Percentiles rank a stretch among this genome's conserved stretches.
These are phyloP conservation scores for Nomada fucata DNA, from an alignment of 2,888 invertebrate species.

Conservation along the genomic window DNA sequence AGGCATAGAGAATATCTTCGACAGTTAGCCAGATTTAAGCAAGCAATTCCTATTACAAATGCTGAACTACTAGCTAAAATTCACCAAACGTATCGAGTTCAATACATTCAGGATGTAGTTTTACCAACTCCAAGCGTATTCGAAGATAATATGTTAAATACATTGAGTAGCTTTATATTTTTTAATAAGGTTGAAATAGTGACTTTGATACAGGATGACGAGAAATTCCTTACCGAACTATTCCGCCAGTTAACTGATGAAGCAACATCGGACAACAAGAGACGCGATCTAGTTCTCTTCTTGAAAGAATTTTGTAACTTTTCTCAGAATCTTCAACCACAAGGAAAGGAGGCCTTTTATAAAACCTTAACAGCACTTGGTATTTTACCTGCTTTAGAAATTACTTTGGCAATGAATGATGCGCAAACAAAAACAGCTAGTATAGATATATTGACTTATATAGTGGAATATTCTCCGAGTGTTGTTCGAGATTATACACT, in stretches of 20 bases:
- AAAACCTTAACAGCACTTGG: constrained; percentile 96
- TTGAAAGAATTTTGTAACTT: constrained; percentile 99
- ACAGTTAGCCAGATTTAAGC: constrained; percentile 95
- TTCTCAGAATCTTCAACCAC: constrained; percentile 98
- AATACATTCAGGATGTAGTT: constrained; percentile 99
- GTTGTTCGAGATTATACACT: constrained; percentile 98
- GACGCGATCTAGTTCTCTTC: constrained; percentile 97
- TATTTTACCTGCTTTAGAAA: constrained; percentile 94
- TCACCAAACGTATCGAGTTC: constrained; percentile 99
- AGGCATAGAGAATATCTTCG: constrained; percentile 98
- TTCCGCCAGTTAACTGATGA: constrained; percentile 97
- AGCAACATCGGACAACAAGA: constrained; percentile 92
- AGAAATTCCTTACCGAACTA: constrained; percentile 96
- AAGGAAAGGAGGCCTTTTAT: constrained; percentile 98
- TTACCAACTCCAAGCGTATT: constrained; percentile 99
- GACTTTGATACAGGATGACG: constrained; percentile 98
- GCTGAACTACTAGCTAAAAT: constrained; percentile 98
- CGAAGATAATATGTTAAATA: constrained; percentile 99
- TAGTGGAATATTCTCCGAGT: constrained; percentile 99
- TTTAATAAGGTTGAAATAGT: constrained; percentile 99
- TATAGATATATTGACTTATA: constrained; percentile 98
- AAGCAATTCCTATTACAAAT: constrained; percentile 98
- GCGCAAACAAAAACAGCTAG: constrained; percentile 97
- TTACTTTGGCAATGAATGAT: constrained; percentile 96
- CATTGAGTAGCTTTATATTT: constrained; percentile 99